Percentiles rank a stretch among this genome's conserved stretches.
Evolutionary conservation across 1,140 invertebrate species (phyloP).

Genomic region (Apolygus lucorum): DNA sequence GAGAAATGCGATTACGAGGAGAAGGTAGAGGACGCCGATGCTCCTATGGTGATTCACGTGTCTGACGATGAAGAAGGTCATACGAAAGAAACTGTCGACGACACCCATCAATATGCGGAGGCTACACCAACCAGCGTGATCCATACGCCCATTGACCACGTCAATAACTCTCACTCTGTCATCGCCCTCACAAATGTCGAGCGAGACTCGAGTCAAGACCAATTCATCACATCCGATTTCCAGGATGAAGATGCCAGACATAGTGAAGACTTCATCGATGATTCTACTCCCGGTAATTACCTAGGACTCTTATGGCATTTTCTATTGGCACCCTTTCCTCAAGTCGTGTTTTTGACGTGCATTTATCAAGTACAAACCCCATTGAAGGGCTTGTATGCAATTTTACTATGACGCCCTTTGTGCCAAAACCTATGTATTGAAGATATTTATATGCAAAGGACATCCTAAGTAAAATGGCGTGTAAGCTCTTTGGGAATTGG

Average conservation of each 20-base stretch:
- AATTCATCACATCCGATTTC: constrained; percentile 28
- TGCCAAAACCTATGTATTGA: too few relatives aligned
- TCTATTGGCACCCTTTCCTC: too few relatives aligned
- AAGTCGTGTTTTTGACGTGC: too few relatives aligned
- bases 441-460: too few relatives aligned
- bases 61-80: background rate
- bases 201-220: constrained; percentile 1
- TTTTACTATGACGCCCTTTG: too few relatives aligned
- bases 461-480: too few relatives aligned
- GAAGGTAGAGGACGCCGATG: background rate
- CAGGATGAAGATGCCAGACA: constrained; percentile 24
- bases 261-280: constrained; percentile 23
- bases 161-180: background rate
- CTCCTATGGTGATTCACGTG: background rate
- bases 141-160: background rate
- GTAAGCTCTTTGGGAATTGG: too few relatives aligned
- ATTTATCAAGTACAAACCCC: too few relatives aligned
- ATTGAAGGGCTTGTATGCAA: too few relatives aligned
- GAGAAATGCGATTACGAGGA: background rate
- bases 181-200: background rate
- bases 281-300: background rate
- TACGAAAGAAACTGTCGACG: too few relatives aligned
- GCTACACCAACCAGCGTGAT: background rate
- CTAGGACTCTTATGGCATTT: too few relatives aligned
- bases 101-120: background rate